Conservation (phyloP, 2,113 vertebrate species). For the Rhinopomastus cyanomelas region DNA sequence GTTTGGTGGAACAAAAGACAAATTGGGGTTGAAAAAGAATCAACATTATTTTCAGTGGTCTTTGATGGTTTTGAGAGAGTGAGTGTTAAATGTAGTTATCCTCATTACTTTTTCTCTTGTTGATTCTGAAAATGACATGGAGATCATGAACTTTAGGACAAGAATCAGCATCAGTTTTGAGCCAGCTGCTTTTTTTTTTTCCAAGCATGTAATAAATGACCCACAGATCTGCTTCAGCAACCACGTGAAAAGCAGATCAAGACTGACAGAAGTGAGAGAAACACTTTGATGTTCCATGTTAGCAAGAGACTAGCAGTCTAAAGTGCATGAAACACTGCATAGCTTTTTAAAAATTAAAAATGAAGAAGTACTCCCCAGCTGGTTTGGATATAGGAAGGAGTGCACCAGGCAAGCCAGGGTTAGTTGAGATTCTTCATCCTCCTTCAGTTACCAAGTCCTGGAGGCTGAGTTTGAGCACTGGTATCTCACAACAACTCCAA, state of each 20-base stretch:
- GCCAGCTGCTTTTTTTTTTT: background rate
- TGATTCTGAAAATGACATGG: background rate
- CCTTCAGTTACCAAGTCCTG: background rate
- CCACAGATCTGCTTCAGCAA: background rate
- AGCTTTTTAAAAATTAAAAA: background rate
- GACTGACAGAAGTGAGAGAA: background rate
- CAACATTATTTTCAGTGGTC: background rate
- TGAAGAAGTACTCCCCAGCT: background rate
- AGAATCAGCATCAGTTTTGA: background rate
- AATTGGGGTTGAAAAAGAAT: background rate
- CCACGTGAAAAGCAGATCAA: background rate
- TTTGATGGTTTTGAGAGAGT: background rate
- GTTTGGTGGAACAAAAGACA: constrained; percentile 42
- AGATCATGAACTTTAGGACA: background rate
- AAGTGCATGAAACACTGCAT: background rate
- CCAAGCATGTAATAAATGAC: background rate
- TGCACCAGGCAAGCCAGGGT: background rate
- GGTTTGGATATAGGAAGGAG: background rate
- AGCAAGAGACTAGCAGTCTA: background rate
- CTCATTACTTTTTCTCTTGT: background rate
- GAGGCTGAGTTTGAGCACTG: background rate
- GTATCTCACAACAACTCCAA: background rate
- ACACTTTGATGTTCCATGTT: background rate
- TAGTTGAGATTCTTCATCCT: background rate
- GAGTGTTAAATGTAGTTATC: constrained; percentile 12